Percentiles rank a stretch among this genome's conserved stretches.
Conservation (phyloP, 2,797 vertebrate species). For the Capromys pilorides region DNA sequence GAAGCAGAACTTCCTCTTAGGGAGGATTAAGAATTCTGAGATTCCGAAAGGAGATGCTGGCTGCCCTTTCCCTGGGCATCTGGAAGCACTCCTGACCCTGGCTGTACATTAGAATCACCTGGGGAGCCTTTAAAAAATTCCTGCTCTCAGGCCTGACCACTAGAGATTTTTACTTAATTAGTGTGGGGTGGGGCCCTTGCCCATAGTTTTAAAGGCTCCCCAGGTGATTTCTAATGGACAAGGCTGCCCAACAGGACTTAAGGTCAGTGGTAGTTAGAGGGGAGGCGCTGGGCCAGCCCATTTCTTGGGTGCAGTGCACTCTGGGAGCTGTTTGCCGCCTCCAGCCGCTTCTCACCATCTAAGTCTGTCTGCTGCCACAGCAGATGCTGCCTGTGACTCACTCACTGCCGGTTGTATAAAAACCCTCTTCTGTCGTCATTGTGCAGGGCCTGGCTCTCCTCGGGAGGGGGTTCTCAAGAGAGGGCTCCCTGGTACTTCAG, state of each 20-base stretch:
- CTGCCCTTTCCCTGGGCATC: not conserved
- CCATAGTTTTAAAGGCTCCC: conserved; percentile 41
- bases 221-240: conserved; percentile 47
- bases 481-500: conserved; percentile 13
- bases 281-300: not conserved
- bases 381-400: conserved; percentile 64
- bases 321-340: not conserved
- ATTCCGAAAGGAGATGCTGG: not conserved
- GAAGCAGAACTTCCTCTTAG: conserved; percentile 26
- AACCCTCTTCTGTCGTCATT: conserved; percentile 22
- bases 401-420: conserved; percentile 17
- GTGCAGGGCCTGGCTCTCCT: conserved; percentile 22
- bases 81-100: not conserved
- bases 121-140: conserved; percentile 44
- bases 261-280: not conserved
- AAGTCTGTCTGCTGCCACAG: not conserved
- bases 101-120: not conserved
- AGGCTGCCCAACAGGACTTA: not conserved
- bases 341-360: not conserved
- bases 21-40: conserved; percentile 35
- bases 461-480: conserved; percentile 51
- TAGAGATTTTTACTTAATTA: conserved; percentile 29
- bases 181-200: not conserved
- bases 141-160: not conserved
- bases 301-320: not conserved